Conservation (phyloP, 2,113 vertebrate species). For the Colius striatus region DNA sequence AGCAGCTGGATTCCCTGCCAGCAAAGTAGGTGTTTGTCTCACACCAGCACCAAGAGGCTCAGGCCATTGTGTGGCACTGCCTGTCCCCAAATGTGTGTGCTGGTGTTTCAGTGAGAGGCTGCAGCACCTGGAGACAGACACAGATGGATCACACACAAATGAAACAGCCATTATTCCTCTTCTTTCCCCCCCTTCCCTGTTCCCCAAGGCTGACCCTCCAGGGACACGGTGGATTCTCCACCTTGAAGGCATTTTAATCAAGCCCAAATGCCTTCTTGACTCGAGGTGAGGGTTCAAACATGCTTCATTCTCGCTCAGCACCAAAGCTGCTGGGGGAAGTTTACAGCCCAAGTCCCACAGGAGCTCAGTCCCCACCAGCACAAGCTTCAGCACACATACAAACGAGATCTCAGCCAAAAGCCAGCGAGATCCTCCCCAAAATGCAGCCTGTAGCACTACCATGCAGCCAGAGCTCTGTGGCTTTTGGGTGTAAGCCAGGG, state of each 20-base stretch:
- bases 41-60: background rate
- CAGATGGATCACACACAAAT: background rate
- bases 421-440: too few relatives aligned
- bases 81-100: background rate
- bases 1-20: background rate
- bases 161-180: background rate
- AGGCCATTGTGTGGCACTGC: accelerated
- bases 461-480: background rate
- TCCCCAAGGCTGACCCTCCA: accelerated
- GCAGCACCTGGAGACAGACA: background rate
- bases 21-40: background rate
- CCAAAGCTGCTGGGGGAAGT: background rate
- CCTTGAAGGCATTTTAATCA: background rate
- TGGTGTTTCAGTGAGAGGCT: background rate
- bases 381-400: accelerated
- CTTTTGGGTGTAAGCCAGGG: background rate
- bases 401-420: background rate
- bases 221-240: background rate
- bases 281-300: background rate
- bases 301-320: accelerated
- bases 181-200: background rate
- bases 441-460: accelerated
- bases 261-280: background rate
- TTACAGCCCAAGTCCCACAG: background rate
- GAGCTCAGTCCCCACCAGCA: background rate